These are phyloP conservation scores for Alsophila aescularia DNA, from an alignment of 2,888 invertebrate species.

Conservation along the genomic window DNA sequence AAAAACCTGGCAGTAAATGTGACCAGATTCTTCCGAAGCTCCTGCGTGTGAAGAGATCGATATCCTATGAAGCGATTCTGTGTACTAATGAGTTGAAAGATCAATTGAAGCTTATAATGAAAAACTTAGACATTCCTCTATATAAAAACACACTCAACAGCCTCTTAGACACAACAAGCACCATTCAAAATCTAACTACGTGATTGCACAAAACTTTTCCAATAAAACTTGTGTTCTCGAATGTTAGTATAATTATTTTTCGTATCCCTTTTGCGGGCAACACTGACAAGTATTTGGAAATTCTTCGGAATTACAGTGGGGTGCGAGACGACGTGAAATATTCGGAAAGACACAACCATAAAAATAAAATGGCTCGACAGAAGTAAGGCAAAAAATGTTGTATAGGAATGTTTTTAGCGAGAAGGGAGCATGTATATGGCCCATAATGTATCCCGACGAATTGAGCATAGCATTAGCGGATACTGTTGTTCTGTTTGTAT, in stretches of 20 bases:
- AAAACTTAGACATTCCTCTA: constrained; percentile 46
- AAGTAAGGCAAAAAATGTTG: constrained; percentile 60
- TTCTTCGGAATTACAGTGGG: constrained; percentile 58
- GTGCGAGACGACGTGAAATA: constrained; percentile 56
- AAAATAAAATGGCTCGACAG: constrained; percentile 68
- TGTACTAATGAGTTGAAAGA: constrained; percentile 65
- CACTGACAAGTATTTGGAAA: constrained; percentile 59
- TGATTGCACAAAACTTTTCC: constrained; percentile 30
- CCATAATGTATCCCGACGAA: constrained; percentile 51
- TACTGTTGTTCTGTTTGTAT: neutral
- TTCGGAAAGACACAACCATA: constrained; percentile 64
- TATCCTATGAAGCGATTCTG: constrained; percentile 67
- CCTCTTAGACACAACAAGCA: constrained; percentile 46
- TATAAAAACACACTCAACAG: constrained; percentile 47
- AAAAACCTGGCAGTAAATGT: constrained; percentile 12
- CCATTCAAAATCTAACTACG: constrained; percentile 9
- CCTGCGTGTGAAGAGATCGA: constrained; percentile 63
- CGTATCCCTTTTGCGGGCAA: constrained; percentile 39
- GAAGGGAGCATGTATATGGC: constrained; percentile 48
- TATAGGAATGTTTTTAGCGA: constrained; percentile 59
- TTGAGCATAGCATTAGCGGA: constrained; percentile 37
- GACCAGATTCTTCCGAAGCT: constrained; percentile 55
- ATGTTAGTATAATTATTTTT: constrained; percentile 43
- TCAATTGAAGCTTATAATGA: constrained; percentile 57
- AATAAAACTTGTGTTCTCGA: constrained; percentile 47